phyloP scores from a whole-genome alignment of 2,888 invertebrate species.

The Rutpela maculata region DNA sequence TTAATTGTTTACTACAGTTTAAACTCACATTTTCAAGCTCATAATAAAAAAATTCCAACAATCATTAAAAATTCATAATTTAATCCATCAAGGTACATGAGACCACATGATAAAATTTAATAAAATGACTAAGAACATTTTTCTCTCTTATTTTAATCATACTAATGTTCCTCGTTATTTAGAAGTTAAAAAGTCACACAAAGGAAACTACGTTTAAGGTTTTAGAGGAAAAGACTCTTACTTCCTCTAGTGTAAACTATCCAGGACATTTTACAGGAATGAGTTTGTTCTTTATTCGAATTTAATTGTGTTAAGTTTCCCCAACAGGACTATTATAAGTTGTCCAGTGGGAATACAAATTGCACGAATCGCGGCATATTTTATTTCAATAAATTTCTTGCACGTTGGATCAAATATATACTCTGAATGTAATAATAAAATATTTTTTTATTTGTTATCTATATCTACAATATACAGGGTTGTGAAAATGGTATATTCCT shows the following conservation, averaged over 20 bases:
- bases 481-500: no score
- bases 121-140: background rate
- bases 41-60: background rate
- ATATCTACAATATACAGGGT: no score
- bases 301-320: background rate
- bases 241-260: slow-evolving; percentile 3
- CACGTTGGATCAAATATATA: no score
- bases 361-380: background rate
- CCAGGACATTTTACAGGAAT: background rate
- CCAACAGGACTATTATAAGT: background rate
- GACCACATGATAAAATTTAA: background rate
- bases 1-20: no score
- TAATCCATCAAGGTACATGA: background rate
- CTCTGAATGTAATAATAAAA: no score
- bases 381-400: background rate
- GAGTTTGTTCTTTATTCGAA: background rate
- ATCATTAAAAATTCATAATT: background rate
- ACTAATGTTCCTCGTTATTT: slow-evolving; percentile 8
- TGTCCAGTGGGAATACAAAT: background rate
- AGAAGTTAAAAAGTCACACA: background rate
- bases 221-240: background rate
- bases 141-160: background rate
- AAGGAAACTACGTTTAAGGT: background rate
- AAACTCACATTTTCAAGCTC: background rate
- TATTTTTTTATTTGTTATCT: no score